Evolutionary conservation across 2,113 vertebrate species (phyloP).

Genomic region (Aegithalos caudatus): DNA sequence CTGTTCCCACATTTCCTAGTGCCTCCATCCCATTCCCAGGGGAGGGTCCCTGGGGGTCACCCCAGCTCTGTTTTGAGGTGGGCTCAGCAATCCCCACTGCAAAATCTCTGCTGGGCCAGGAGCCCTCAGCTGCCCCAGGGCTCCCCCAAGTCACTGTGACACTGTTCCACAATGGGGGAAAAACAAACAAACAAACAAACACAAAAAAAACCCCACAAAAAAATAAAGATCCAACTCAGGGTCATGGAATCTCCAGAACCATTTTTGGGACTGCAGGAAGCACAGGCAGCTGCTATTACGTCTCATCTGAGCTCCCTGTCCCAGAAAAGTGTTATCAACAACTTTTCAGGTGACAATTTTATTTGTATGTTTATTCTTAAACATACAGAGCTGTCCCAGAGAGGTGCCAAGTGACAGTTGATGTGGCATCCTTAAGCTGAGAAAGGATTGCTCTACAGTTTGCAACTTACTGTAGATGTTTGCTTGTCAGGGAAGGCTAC

Average conservation of each 20-base stretch:
- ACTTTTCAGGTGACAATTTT: neutral
- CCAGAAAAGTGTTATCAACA: neutral
- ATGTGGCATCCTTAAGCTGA: neutral
- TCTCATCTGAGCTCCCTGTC: neutral
- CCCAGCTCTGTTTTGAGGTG: neutral
- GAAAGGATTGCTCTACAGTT: neutral
- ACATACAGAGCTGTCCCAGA: neutral
- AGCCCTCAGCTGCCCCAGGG: neutral
- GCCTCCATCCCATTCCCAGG: neutral
- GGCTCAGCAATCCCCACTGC: neutral
- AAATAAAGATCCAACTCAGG: too few species aligned
- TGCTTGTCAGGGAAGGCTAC: conserved; percentile 13
- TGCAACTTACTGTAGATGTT: neutral
- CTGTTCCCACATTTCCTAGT: neutral
- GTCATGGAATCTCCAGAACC: neutral
- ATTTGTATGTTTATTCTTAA: conserved; percentile 21
- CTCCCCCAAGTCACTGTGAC: neutral
- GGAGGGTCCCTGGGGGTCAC: neutral
- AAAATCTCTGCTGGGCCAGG: neutral
- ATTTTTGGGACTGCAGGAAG: neutral
- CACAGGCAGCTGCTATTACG: neutral
- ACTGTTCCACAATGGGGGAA: rapidly evolving
- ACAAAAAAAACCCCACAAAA: too few species aligned
- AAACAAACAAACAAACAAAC: too few species aligned
- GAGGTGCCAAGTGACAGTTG: neutral